phyloP scores from a whole-genome alignment of 2,113 vertebrate genomes.

The Petrocephalus zakoni region DNA sequence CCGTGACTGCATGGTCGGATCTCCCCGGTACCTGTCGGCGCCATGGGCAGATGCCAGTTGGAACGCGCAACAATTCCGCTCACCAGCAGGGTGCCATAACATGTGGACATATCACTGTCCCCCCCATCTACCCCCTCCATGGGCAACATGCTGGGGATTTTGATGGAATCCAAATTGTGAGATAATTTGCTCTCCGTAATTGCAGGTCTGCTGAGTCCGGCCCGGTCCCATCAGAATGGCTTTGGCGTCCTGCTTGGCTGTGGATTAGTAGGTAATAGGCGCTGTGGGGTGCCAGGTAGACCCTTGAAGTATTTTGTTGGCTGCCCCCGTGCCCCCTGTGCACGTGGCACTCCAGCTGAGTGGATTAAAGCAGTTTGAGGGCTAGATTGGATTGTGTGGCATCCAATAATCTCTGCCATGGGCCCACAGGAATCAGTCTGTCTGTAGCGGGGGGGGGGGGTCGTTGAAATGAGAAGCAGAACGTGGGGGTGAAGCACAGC shows the following conservation, averaged over 20 bases:
- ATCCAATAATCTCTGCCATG: slow-evolving; percentile 58
- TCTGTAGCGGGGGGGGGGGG: not conserved
- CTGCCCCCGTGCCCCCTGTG: slow-evolving; percentile 44
- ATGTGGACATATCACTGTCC: not conserved
- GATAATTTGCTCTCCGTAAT: slow-evolving; percentile 49
- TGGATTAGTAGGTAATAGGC: slow-evolving; percentile 61
- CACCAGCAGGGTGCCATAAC: not conserved
- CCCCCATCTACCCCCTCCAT: slow-evolving; percentile 15
- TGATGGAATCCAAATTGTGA: slow-evolving; percentile 44
- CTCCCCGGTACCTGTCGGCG: not conserved
- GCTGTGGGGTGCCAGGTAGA: slow-evolving; percentile 52
- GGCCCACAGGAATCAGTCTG: slow-evolving; percentile 33
- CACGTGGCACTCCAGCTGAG: slow-evolving; percentile 59
- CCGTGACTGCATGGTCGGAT: not conserved
- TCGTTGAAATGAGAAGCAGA: not conserved
- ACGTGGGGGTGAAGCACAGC: not conserved
- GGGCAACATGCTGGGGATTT: slow-evolving; percentile 22
- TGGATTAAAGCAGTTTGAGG: slow-evolving; percentile 67
- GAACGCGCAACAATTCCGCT: not conserved
- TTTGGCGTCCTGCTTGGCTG: slow-evolving; percentile 50
- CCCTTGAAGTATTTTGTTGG: slow-evolving; percentile 51
- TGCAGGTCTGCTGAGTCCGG: slow-evolving; percentile 44
- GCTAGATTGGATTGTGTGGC: slow-evolving; percentile 58
- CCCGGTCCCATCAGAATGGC: slow-evolving; percentile 54
- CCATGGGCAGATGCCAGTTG: slow-evolving; percentile 18